Base-by-base conservation (phyloP, 2,113 vertebrate genomes). In the Cololabis saira region DNA sequence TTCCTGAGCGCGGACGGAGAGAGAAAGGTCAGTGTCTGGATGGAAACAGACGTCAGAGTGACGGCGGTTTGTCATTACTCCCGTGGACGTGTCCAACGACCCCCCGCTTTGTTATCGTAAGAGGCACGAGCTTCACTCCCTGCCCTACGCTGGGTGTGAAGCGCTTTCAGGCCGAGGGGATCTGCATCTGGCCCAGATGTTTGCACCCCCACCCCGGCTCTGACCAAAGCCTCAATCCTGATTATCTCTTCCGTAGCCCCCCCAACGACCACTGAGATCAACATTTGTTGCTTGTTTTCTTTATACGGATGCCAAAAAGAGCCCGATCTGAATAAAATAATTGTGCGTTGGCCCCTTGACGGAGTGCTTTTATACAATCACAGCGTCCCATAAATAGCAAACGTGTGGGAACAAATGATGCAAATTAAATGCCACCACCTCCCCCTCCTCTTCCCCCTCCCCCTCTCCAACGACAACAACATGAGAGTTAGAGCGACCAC, bases 101-200 rank as follows among this genome's bases (percentile, higher is more conserved):
- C 33, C 3, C 33, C 3, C 3, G 1, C 6, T 37, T 37, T 37
- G 2, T 9, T 11, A 11, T 37, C 6, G 33, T 37, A 37, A 7
- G 33, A 3, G 10, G 33, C 10, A 9, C 10, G 33, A 37, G 33
- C 33, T 3, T 37, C 33, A 37, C 33, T 37, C 6, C 10, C 33
- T 11, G 8, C 30, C 3, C 8, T 30, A 30, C 8, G 4, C 8
- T 3, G 3, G 3, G 30, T 30, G 30, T 30, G 30, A 30, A 8
- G n/a, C n/a, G n/a, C n/a, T n/a, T n/a, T n/a, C n/a, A n/a, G n/a
- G n/a, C n/a, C n/a, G n/a, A n/a, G n/a, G n/a, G n/a, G n/a, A n/a
- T n/a, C n/a, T n/a, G 64, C 69, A 44, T 58, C 63, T 82, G 79
- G 50, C 51, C 81, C 70, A 88, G 80, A 80, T 87, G 80, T 75